Base-by-base conservation (phyloP, 2,888 invertebrate genomes). In the Mythimna lalbum region DNA sequence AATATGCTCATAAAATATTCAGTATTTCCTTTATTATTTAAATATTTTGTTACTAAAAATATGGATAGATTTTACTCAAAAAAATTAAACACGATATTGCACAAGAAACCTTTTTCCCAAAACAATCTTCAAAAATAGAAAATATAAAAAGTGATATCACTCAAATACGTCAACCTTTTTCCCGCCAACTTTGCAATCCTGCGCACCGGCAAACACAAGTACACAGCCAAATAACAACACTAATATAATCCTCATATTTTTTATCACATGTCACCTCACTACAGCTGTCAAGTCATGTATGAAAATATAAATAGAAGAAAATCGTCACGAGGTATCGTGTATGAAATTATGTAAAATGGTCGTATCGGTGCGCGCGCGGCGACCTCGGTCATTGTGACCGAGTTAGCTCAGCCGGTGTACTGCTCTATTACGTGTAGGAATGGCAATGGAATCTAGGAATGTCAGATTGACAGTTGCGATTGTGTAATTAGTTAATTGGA, bases 171-270 rank as follows among this genome's bases (percentile, higher is more conserved):
- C 87, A 69, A 95, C 95, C 93, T 75, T 68, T 88, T 90, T 91
- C 76, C 95, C 95, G 79, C 92, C 88, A 88, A 92, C 91, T 80
- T 90, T 93, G 77, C 95, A 95, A 81, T 94, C 93, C 80, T 95
- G 95, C 65, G 92, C 90, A 55, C 71, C 31, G 39, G 78, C 85
- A 76, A 73, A 69, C 7, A 83, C 31, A 56, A 89, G 9, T 56
- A 88, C 61, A 76, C 73, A 86, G 73, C 79, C 63, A n/a, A 84
- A 73, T 21, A 91, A 57, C 23, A 88, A 69, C 56, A 88, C 69
- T 53, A 72, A 17, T n/a, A 72, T 33, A 50, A 33, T 73, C n/a
- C 71, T 73, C 80, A 80, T 86, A 14, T 52, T 74, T 17, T 74
- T 14, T 57, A 14, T 10, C n/a, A 68, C 23, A 64, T 68, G 53